A percentile compares a stretch with the other conserved stretches of the same genome.
phyloP scores from a whole-genome alignment of 2,888 invertebrate species.

The Tinea pellionella region DNA sequence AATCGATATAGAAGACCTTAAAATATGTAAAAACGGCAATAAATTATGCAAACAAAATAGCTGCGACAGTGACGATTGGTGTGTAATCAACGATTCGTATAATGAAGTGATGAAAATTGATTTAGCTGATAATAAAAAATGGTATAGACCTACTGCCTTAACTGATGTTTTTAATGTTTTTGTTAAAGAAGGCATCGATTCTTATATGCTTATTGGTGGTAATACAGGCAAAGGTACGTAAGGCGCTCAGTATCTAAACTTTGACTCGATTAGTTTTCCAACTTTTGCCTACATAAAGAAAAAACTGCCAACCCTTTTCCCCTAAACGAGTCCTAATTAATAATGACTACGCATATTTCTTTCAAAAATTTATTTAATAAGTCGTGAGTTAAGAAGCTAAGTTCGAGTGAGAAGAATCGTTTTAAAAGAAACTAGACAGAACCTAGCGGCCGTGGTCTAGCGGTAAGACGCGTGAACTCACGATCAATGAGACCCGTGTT shows the following conservation, averaged over 20 bases:
- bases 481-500: too few relatives aligned
- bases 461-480: too few relatives aligned
- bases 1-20: slow-evolving; percentile 13
- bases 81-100: slow-evolving; percentile 17
- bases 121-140: slow-evolving; percentile 19
- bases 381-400: too few relatives aligned
- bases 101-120: not conserved
- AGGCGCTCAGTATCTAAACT: not conserved
- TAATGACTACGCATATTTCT: too few relatives aligned
- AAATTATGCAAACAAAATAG: not conserved
- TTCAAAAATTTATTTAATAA: too few relatives aligned
- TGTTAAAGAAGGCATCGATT: slow-evolving; percentile 25
- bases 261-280: too few relatives aligned
- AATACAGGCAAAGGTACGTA: slow-evolving; percentile 38
- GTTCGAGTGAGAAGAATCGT: too few relatives aligned
- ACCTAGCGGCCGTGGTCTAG: too few relatives aligned
- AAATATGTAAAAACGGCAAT: slow-evolving; percentile 14
- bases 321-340: too few relatives aligned
- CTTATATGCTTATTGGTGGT: slow-evolving; percentile 60
- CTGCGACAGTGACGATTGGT: slow-evolving; percentile 11
- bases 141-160: slow-evolving; percentile 33
- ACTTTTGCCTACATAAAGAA: too few relatives aligned
- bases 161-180: slow-evolving; percentile 38
- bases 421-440: too few relatives aligned
- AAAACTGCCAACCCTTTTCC: too few relatives aligned